Percentiles rank a stretch among this genome's conserved stretches.
These are phyloP conservation scores for Cossypha polioptera DNA, from an alignment of 2,797 vertebrate genomes.

Conservation along the genomic window DNA sequence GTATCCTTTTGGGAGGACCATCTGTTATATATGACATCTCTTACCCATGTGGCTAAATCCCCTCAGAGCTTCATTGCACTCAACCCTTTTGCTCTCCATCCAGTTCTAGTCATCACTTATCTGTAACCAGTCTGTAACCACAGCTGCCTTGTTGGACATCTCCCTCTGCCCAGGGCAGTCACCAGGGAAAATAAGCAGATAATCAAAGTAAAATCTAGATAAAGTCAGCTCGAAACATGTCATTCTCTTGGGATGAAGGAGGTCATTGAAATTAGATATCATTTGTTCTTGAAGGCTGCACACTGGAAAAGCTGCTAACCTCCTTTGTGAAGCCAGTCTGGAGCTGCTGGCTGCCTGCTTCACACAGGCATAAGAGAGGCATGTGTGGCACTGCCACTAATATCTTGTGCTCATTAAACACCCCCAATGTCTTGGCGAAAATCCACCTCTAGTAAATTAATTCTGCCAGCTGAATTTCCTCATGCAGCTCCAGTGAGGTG, in stretches of 20 bases:
- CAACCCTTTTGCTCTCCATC: background rate
- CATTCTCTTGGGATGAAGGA: background rate
- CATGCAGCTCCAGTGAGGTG: background rate
- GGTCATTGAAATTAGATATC: background rate
- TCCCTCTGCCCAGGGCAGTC: background rate
- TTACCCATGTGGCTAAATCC: background rate
- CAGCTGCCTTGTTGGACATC: background rate
- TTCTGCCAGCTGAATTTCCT: constrained; percentile 23
- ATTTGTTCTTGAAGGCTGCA: background rate
- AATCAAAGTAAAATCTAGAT: background rate
- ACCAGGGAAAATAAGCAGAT: background rate
- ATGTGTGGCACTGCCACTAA: background rate
- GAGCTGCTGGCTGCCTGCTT: background rate
- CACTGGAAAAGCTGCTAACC: background rate
- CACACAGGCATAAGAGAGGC: background rate
- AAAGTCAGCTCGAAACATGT: background rate
- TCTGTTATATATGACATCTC: background rate
- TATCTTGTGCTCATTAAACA: constrained; percentile 17
- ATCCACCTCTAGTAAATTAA: constrained; percentile 27
- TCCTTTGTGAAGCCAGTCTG: constrained; percentile 14
- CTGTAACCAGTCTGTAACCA: background rate
- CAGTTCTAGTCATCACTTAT: background rate
- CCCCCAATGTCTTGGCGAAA: background rate
- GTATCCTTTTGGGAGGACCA: background rate
- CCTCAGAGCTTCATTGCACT: background rate